These are phyloP conservation scores for Zaprionus kolodkinae DNA, from an alignment of 1,140 invertebrate genomes.

Conservation along the genomic window DNA sequence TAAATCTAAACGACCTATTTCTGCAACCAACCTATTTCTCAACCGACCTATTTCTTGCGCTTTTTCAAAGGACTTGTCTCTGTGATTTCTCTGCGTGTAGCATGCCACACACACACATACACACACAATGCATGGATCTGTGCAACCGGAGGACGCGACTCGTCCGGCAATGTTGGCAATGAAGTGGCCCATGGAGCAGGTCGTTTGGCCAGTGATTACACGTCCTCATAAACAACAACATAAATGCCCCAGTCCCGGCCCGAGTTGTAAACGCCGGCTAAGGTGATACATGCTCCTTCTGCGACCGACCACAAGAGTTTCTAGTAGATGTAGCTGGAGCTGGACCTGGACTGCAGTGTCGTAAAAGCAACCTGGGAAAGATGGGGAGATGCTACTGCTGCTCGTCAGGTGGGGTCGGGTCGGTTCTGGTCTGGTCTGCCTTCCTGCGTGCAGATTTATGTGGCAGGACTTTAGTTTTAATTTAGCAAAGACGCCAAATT, in stretches of 20 bases:
- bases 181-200: conserved; percentile 63
- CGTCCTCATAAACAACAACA: conserved; percentile 69
- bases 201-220: conserved; percentile 68
- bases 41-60: not conserved
- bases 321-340: no score
- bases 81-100: conserved; percentile 13
- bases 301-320: conserved; percentile 31
- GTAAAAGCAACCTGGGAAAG: not conserved
- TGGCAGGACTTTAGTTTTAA: conserved; percentile 72
- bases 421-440: not conserved
- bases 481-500: conserved; percentile 70
- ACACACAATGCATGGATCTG: conserved; percentile 8
- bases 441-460: conserved; percentile 56
- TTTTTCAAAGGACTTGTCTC: not conserved
- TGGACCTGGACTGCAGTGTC: conserved; percentile 5
- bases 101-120: not conserved
- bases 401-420: conserved; percentile 7
- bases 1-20: no score
- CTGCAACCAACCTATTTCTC: no score
- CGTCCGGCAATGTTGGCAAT: conserved; percentile 46
- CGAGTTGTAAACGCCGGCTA: conserved; percentile 50
- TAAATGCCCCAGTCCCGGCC: conserved; percentile 24
- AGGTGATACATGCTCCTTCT: conserved; percentile 41
- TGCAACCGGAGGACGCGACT: not conserved
- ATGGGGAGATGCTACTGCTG: conserved; percentile 6